A percentile compares a stretch with the other conserved stretches of the same genome.
Evolutionary conservation across 1,140 invertebrate genomes (phyloP).

Genomic region (Adelges cooleyi): DNA sequence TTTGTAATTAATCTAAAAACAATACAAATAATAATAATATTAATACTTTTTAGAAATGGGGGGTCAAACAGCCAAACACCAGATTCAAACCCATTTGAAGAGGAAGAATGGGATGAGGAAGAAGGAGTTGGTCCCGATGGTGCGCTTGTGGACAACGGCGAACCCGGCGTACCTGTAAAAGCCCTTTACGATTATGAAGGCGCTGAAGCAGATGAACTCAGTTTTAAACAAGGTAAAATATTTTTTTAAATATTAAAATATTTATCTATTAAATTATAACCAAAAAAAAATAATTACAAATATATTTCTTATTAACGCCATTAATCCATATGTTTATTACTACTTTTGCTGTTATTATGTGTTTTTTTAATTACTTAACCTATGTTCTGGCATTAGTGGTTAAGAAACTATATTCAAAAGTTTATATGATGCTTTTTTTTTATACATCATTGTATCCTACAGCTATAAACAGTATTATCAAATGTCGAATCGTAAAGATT

Average conservation of each 20-base stretch:
- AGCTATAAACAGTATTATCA: no score
- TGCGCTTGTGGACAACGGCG: constrained; percentile 76
- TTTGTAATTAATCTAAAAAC: background rate
- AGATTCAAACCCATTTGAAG: constrained; percentile 67
- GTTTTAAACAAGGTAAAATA: constrained; percentile 78
- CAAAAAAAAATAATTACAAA: no score
- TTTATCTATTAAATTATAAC: no score
- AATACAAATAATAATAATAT: background rate
- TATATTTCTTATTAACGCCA: no score
- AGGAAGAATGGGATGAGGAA: constrained; percentile 73
- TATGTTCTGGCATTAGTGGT: no score
- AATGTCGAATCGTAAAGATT: no score
- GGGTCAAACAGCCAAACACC: constrained; percentile 31
- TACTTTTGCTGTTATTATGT: no score
- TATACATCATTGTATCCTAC: no score
- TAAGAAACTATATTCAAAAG: no score
- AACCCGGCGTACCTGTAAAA: constrained; percentile 83
- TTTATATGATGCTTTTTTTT: no score
- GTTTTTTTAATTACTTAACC: no score
- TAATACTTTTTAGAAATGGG: constrained; percentile 39
- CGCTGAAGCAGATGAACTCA: constrained; percentile 90
- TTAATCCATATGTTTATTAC: no score
- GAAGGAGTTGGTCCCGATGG: constrained; percentile 45
- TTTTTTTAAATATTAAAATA: background rate
- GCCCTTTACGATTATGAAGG: constrained; percentile 94